Evolutionary conservation across 2,113 vertebrate species (phyloP).

Genomic region (Tyrannus savana): DNA sequence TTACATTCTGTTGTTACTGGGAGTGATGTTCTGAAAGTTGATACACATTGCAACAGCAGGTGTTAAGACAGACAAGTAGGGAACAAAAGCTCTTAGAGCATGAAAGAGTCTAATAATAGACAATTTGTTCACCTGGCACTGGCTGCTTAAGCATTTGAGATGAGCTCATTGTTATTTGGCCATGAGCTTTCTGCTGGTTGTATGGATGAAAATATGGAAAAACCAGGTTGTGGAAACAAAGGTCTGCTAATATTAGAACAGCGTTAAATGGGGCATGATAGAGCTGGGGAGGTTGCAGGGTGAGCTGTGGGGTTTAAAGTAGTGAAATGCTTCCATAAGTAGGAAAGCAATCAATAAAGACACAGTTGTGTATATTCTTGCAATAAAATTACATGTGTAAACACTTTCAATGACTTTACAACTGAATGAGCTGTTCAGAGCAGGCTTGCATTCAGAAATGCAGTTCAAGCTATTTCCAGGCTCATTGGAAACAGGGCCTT

Average conservation of each 20-base stretch:
- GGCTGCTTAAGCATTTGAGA: constrained; percentile 41
- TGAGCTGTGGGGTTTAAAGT: not conserved
- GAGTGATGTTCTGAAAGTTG: constrained; percentile 55
- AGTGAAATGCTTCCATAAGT: not conserved
- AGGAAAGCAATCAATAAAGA: constrained; percentile 17
- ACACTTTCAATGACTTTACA: constrained; percentile 23
- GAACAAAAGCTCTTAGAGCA: constrained; percentile 63
- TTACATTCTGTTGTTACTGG: constrained; percentile 53
- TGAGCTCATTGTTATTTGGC: constrained; percentile 71
- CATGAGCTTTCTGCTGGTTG: constrained; percentile 31
- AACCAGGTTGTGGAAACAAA: constrained; percentile 66
- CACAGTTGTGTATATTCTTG: not conserved
- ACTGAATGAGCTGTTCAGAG: constrained; percentile 32
- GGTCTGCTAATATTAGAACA: constrained; percentile 68
- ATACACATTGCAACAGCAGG: constrained; percentile 54
- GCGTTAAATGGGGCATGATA: constrained; percentile 24
- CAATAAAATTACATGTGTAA: constrained; percentile 28
- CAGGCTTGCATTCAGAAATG: not conserved
- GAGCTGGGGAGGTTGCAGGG: not conserved
- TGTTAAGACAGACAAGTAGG: constrained; percentile 58
- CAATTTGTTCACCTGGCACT: constrained; percentile 67
- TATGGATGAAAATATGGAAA: constrained; percentile 39
- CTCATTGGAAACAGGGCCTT: not conserved
- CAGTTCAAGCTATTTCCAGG: not conserved
- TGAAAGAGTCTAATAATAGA: constrained; percentile 71